Percentiles rank a stretch among this genome's conserved stretches.
phyloP scores from a whole-genome alignment of 2,113 vertebrate species.

The Cyphomyrus discorhynchus region DNA sequence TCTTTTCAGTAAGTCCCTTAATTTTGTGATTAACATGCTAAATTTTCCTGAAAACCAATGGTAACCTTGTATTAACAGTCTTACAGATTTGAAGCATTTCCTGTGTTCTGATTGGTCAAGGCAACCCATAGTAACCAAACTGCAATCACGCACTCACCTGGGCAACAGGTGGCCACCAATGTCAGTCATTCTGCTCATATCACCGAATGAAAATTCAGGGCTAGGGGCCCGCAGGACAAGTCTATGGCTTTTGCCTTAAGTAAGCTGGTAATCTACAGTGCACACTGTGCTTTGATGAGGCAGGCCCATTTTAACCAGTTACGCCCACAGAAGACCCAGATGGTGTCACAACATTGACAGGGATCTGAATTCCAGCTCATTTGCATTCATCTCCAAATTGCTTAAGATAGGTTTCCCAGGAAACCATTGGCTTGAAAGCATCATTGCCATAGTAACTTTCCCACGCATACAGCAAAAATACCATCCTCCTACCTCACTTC shows the following conservation, averaged over 20 bases:
- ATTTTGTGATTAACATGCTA: background rate
- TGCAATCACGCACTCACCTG: background rate
- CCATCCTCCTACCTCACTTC: conserved; percentile 32
- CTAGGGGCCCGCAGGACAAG: background rate
- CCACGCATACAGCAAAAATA: conserved; percentile 31
- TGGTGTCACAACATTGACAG: background rate
- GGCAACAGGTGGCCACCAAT: background rate
- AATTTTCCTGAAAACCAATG: background rate
- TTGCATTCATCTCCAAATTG: conserved; percentile 26
- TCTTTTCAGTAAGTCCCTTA: background rate
- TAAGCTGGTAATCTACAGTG: background rate
- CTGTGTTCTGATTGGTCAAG: background rate
- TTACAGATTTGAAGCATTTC: background rate
- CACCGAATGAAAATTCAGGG: background rate
- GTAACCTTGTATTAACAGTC: background rate
- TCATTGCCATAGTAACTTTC: conserved; percentile 44
- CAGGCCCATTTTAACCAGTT: background rate
- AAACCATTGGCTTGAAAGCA: conserved; percentile 47
- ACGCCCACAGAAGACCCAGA: background rate
- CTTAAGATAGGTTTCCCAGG: conserved; percentile 51
- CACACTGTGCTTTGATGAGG: background rate
- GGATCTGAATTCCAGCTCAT: background rate
- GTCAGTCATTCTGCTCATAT: background rate
- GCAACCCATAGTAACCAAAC: background rate
- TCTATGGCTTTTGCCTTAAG: background rate